Evolutionary conservation across 2,113 vertebrate genomes (phyloP), one percentile per base, ranked within the genome.

Genomic region (Rhinoptilus africanus): DNA sequence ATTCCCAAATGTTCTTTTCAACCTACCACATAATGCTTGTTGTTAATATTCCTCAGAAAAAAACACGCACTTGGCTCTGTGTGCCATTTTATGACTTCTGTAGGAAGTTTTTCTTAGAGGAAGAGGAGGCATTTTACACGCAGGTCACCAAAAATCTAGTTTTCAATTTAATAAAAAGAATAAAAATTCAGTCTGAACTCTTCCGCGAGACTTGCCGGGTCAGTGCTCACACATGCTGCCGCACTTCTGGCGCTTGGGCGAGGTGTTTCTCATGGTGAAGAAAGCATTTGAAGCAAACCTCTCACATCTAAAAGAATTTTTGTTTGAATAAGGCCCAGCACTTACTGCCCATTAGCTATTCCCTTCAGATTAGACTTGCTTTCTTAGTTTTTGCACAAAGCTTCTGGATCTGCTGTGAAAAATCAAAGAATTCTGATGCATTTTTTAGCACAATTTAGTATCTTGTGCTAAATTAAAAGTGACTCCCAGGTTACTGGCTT

Each of bases 401-500:
- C 68, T 91, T 30, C 76, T 78, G 68, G 34, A 71, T 75, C 53
- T 77, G 56, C 92, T 85, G 34, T 39, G 72, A 85, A 69, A 90
- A 91, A 84, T 71, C 59, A 92, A 88, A 94, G 72, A 50, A 20
- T 43, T 82, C 53, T 23, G 35, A 66, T 88, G 81, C 74, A 59
- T 87, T 94, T 93, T 91, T 94, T 94, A 87, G 77, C 77, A 68
- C 35, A 32, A 18, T 92, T 95, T 89, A 2, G 0, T 59, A 22
- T 68, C 73, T 60, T 71, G 60, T 68, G 79, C 79, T 92, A 77
- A 94, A 91, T 89, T 81, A 62, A 41, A 88, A 86, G 91, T 81
- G 60, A 60, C 41, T 90, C 53, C 57, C 43, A 43, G 53, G 68
- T 94, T 72, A 71, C 73, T 87, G 92, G 47, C 83, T 88, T 80